Percentiles rank a stretch among this genome's conserved stretches.
Evolutionary conservation across 2,797 vertebrate species (phyloP).

Genomic region (Sebastes trivittatus): DNA sequence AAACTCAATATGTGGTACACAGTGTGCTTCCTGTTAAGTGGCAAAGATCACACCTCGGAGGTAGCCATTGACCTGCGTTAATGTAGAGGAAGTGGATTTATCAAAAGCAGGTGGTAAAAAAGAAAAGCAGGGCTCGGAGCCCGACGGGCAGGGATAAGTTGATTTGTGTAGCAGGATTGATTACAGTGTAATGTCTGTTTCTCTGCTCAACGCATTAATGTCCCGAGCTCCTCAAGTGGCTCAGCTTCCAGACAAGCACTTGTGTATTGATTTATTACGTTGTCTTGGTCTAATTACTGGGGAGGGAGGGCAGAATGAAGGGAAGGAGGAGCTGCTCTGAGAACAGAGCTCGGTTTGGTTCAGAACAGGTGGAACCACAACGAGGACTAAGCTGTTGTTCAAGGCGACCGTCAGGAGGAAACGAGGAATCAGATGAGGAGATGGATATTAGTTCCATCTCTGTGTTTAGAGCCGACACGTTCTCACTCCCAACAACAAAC

Average conservation of each 20-base stretch:
- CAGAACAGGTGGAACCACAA: constrained; percentile 3
- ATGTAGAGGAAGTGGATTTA: constrained; percentile 75
- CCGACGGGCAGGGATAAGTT: constrained; percentile 59
- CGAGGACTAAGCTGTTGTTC: background rate
- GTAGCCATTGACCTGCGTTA: constrained; percentile 62
- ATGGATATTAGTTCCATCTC: background rate
- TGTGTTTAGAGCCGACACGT: background rate
- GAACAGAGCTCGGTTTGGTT: constrained; percentile 16
- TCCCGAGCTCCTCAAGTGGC: constrained; percentile 70
- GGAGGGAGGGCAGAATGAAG: constrained; percentile 36
- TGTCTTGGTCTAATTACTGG: constrained; percentile 75
- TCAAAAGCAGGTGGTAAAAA: constrained; percentile 33
- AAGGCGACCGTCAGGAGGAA: background rate
- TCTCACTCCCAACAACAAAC: too few species aligned
- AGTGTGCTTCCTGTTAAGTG: constrained; percentile 54
- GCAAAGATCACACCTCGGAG: constrained; percentile 56
- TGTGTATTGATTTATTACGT: constrained; percentile 79
- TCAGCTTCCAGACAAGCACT: constrained; percentile 76
- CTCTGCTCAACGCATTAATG: constrained; percentile 75
- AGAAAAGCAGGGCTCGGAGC: background rate
- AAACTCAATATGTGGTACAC: constrained; percentile 55
- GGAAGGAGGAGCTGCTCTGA: constrained; percentile 14
- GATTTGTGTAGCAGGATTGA: constrained; percentile 81
- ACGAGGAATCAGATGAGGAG: background rate
- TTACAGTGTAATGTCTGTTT: constrained; percentile 80